Evolutionary conservation across 2,113 vertebrate species (phyloP), one percentile per base, ranked within the genome.

Genomic region (human): DNA sequence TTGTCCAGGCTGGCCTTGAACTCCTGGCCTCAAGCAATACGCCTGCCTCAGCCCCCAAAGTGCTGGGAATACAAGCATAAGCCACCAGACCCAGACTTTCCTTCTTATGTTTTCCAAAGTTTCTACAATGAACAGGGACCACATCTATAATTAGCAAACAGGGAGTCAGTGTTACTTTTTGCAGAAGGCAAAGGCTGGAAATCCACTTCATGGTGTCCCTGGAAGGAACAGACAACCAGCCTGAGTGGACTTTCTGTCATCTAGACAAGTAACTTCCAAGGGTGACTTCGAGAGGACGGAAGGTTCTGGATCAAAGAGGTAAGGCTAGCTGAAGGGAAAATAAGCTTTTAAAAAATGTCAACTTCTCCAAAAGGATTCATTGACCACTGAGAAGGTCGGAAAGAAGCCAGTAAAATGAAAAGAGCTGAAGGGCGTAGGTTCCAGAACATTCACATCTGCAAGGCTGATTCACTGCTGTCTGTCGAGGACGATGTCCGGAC

Each of bases 201-300:
- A 38, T 17, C 5, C 11, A 5, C 18, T 22, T 13, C 1, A 10
- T 50, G 18, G n/a, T 11, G 11, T 75, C 70, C 40, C 8, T 1
- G 6, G 45, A 64, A 70, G 70, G 22, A 68, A 32, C 9, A 0
- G 23, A 18, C 38, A 7, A 8, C 72, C 1, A 0, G 4, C 12
- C 6, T 0, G 9, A 50, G 73, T 0, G 0, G 27, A 30, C 57
- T 10, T 30, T 13, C 38, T 18, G 0, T 25, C 35, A 5, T 40
- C 38, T 35, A 43, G 68, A 50, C 9, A 9, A 81, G 93, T 0
- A 55, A 32, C 12, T 7, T 7, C 40, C 25, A 18, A 25, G 1
- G 57, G 38, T 0, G 30, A n/a, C 86, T 35, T 32, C 0, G 0
- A 43, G 23, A 4, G 59, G 3, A 25, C 0, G n/a, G 81, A 61